Evolutionary conservation across 2,113 vertebrate genomes (phyloP), one percentile per base, ranked within the genome.

Genomic region (Cathartes aura): DNA sequence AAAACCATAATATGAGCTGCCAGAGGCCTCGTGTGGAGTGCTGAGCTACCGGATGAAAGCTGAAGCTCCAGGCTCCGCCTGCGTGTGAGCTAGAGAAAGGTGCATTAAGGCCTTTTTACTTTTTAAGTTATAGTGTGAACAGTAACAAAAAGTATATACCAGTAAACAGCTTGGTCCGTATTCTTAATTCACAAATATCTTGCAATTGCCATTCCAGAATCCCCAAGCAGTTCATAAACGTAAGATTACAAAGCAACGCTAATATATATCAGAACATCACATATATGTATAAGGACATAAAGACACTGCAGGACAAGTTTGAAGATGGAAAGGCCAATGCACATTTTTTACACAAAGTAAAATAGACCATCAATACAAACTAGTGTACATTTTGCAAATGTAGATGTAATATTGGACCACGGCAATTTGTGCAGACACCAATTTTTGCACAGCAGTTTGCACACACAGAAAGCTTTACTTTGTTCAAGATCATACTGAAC

Each of bases 241-340:
- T 21, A 87, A 72, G 71, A 87, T 79, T 59, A 84, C 58, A 88
- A 92, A 94, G 92, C 87, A 62, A 80, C 36, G 45, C 58, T 83
- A 93, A 93, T 63, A 29, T 9, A 7, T 27, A 55, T 56, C 82
- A 79, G 72, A 63, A 32, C 34, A 55, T 20, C 91, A 59, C 53
- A 22, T 32, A 79, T 67, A 75, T 79, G 89, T 55, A 76, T 52
- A 53, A 86, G 60, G 60, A 30, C 52, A 74, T 24, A 48, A 80
- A 96, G 86, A 38, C 53, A 48, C 74, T 8, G 79, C 50, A 45
- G 87, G 67, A 90, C 27, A 11, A 36, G 34, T 8, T 3, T 36
- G 48, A 64, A 73, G 60, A 79, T 7, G 38, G 48, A 52, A 88
- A 80, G 92, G 45, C 27, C 78, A 68, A 66, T 1, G 3, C 11